A percentile compares a stretch with the other conserved stretches of the same genome.
Evolutionary conservation across 1,140 invertebrate genomes (phyloP).

Genomic region (Drosophila chauvacae): DNA sequence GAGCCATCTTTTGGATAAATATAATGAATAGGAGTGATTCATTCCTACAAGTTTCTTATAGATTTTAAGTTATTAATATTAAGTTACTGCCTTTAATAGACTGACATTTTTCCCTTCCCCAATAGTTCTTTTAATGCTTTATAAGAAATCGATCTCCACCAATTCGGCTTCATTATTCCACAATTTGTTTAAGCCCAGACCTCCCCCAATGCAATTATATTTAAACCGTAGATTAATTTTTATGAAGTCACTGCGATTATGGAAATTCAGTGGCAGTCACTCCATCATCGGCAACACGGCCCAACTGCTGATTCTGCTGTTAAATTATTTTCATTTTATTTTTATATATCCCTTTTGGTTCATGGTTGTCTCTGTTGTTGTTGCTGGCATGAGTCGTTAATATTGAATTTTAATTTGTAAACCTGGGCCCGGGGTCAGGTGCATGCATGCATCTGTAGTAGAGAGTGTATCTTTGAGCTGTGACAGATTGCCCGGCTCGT

Average conservation of each 20-base stretch:
- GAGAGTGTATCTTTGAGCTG: slow-evolving; percentile 68
- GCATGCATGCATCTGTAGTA: slow-evolving; percentile 13
- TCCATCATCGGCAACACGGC: slow-evolving; percentile 12
- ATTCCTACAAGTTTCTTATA: neutral
- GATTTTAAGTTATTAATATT: neutral
- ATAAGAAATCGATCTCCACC: neutral
- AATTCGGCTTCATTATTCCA: slow-evolving; percentile 23
- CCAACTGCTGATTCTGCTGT: slow-evolving; percentile 50
- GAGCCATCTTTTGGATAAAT: neutral
- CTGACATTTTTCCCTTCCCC: too few species aligned
- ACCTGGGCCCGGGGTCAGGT: slow-evolving; percentile 53
- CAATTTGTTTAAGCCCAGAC: slow-evolving; percentile 20
- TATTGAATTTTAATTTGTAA: slow-evolving; percentile 84
- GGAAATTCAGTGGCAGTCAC: slow-evolving; percentile 66
- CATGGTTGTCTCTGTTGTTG: slow-evolving; percentile 22
- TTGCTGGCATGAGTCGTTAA: slow-evolving; percentile 63
- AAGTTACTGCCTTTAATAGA: neutral
- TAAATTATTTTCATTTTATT: slow-evolving; percentile 80
- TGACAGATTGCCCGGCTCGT: slow-evolving; percentile 68
- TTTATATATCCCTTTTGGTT: slow-evolving; percentile 20
- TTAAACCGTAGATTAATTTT: slow-evolving; percentile 84
- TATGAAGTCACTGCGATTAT: slow-evolving; percentile 83
- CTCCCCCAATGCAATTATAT: slow-evolving; percentile 65
- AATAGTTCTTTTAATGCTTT: neutral
- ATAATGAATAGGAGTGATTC: too few species aligned